phyloP scores from a whole-genome alignment of 2,797 vertebrate genomes.

The Ispidina picta region DNA sequence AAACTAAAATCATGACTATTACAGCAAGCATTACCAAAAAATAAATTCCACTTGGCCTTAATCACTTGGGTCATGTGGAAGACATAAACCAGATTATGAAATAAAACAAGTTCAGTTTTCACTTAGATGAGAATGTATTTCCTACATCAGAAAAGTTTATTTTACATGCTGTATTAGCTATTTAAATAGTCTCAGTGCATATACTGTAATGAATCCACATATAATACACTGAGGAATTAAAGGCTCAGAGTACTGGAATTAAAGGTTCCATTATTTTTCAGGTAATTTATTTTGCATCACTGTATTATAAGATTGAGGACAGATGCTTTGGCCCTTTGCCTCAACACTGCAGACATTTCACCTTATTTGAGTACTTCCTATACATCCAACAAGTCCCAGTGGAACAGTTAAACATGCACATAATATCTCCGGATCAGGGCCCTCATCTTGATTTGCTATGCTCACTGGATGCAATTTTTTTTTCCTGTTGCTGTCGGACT shows the following conservation, averaged over 20 bases:
- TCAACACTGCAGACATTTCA: constrained; percentile 38
- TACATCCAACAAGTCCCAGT: constrained; percentile 42
- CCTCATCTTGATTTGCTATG: neutral
- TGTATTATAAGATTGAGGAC: constrained; percentile 66
- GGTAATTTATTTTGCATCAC: constrained; percentile 65
- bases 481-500: neutral
- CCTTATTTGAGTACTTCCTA: constrained; percentile 58
- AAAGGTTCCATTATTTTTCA: constrained; percentile 68
- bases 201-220: constrained; percentile 69
- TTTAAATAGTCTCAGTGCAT: constrained; percentile 66
- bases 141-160: constrained; percentile 64
- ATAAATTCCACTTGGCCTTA: constrained; percentile 48
- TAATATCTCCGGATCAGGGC: constrained; percentile 26
- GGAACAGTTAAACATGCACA: constrained; percentile 17
- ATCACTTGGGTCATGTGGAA: constrained; percentile 57
- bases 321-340: constrained; percentile 67
- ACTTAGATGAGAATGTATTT: constrained; percentile 58
- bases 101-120: constrained; percentile 59
- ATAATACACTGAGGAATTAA: constrained; percentile 66
- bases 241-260: constrained; percentile 66
- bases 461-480: neutral
- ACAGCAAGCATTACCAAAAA: constrained; percentile 5
- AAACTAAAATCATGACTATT: constrained; percentile 11
- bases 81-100: constrained; percentile 56
- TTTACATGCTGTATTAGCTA: constrained; percentile 68